Percentiles rank a stretch among this genome's conserved stretches.
Conservation (phyloP, 2,797 vertebrate genomes). For the Syncerus caffer region DNA sequence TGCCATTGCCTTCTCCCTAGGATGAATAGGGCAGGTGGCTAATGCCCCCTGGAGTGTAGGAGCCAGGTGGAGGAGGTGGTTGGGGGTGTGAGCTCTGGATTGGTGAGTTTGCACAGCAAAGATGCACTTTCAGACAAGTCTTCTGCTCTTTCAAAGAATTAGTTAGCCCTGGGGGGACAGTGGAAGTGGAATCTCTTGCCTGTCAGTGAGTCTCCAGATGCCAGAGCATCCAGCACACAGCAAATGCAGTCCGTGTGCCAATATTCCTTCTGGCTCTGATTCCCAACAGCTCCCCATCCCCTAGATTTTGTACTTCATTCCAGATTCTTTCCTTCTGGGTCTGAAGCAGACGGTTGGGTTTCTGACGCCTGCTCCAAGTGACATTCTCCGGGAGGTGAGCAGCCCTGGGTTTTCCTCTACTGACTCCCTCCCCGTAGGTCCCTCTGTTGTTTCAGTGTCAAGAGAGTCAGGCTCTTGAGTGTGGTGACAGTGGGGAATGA, state of each 20-base stretch:
- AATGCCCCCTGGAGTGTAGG: background rate
- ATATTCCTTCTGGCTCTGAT: background rate
- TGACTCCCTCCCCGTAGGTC: background rate
- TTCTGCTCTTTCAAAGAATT: background rate
- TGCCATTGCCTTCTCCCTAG: no score
- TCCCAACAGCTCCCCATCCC: accelerated
- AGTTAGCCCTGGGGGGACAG: background rate
- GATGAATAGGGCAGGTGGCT: background rate
- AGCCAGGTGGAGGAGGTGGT: background rate
- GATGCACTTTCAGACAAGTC: no score
- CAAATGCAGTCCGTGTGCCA: background rate
- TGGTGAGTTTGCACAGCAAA: background rate
- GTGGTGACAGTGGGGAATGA: background rate
- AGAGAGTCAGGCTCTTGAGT: background rate
- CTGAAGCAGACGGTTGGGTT: background rate
- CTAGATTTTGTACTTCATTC: background rate
- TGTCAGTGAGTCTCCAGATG: background rate
- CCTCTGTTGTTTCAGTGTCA: background rate
- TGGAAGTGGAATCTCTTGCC: background rate
- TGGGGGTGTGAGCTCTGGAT: background rate
- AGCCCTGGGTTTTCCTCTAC: background rate
- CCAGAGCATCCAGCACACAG: background rate
- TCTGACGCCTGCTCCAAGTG: background rate
- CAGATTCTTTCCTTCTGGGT: background rate
- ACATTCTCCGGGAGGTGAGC: background rate